phyloP scores from a whole-genome alignment of 53 echinoderm and acorn worm genomes.

The Zoroaster sp. region DNA sequence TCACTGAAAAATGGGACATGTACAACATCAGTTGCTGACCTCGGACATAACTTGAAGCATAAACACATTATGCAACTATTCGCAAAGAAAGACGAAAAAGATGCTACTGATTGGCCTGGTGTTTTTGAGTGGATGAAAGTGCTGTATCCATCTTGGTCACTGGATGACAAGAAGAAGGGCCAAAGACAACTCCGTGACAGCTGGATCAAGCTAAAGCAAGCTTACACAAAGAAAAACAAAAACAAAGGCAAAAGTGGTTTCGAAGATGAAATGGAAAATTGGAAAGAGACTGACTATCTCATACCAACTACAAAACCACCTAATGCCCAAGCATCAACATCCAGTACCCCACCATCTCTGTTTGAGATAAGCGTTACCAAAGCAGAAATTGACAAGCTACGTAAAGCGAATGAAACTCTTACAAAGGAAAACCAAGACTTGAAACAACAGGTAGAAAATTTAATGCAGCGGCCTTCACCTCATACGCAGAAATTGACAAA shows the following conservation, averaged over 20 bases:
- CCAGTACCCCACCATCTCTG: no score
- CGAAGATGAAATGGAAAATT: conserved; percentile 6
- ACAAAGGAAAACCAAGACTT: no score
- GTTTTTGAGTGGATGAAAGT: conserved; percentile 17
- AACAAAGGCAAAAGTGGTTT: conserved; percentile 12
- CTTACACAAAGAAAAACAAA: conserved; percentile 16
- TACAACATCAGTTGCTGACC: conserved; percentile 35
- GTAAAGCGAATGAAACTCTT: no score
- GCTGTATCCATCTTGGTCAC: conserved; percentile 11
- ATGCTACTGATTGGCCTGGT: conserved; percentile 11
- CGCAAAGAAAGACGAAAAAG: background rate
- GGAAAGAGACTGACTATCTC: conserved; percentile 7
- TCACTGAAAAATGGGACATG: conserved; percentile 38
- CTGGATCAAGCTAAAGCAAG: conserved; percentile 23
- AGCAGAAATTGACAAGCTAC: no score
- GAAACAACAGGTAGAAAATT: no score
- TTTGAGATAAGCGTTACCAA: no score
- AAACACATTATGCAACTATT: conserved; percentile 44
- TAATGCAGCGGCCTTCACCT: no score
- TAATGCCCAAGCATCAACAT: no score
- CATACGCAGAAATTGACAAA: no score
- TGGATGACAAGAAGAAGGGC: conserved; percentile 15
- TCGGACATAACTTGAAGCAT: conserved; percentile 5
- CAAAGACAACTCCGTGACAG: conserved; percentile 39
- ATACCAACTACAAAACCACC: conserved; percentile 22